Evolutionary conservation across 1,140 invertebrate genomes (phyloP).

Genomic region (Drosophila auraria): DNA sequence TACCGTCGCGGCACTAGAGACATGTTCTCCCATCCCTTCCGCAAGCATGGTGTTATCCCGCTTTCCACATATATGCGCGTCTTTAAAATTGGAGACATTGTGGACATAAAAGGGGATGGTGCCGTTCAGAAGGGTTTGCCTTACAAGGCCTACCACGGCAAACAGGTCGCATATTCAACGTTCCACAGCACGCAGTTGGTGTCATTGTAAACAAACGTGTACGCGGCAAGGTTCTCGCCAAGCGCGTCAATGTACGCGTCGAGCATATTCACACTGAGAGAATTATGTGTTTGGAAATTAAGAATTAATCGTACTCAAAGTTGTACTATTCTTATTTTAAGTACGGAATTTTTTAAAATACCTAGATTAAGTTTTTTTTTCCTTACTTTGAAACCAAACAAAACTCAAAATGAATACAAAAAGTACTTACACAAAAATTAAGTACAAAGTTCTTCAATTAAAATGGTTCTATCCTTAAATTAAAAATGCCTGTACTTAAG

Average conservation of each 20-base stretch:
- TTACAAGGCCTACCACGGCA: conserved; percentile 99
- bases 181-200: conserved; percentile 98
- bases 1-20: conserved; percentile 98
- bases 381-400: too few species aligned
- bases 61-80: conserved; percentile 98
- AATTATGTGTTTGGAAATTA: too few species aligned
- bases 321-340: too few species aligned
- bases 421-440: too few species aligned
- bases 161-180: conserved; percentile 99
- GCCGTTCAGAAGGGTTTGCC: conserved; percentile 99
- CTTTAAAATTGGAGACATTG: conserved; percentile 99
- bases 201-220: conserved; percentile 99
- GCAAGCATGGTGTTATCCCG: conserved; percentile 97
- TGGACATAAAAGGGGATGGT: conserved; percentile 99
- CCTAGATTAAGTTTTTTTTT: too few species aligned
- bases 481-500: too few species aligned
- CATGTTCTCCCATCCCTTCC: conserved; percentile 97
- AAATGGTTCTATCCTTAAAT: too few species aligned
- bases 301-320: too few species aligned
- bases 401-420: too few species aligned
- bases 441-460: too few species aligned
- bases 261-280: conserved; percentile 98
- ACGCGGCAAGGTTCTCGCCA: conserved; percentile 95
- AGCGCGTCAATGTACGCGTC: conserved; percentile 98
- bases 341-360: too few species aligned